These are phyloP conservation scores for Metopolophium dirhodum DNA, from an alignment of 1,140 invertebrate genomes.

Conservation along the genomic window DNA sequence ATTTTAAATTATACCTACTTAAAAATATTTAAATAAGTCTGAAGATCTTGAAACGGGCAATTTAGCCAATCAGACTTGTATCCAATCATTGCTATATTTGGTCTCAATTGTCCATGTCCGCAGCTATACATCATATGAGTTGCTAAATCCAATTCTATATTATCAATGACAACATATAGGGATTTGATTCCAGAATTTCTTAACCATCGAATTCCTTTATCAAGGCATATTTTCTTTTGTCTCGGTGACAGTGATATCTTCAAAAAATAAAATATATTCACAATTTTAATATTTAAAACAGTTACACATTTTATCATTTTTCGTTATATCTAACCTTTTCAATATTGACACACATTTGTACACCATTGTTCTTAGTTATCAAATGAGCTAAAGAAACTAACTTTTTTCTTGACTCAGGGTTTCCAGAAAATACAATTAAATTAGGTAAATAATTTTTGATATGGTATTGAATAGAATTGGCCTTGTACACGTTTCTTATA, in stretches of 20 bases:
- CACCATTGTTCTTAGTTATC: conserved; percentile 90
- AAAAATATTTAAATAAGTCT: conserved; percentile 89
- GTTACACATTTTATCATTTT: neutral
- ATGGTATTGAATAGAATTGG: conserved; percentile 89
- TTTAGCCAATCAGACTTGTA: conserved; percentile 90
- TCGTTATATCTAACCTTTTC: conserved; percentile 69
- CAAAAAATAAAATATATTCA: neutral
- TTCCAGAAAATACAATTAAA: conserved; percentile 84
- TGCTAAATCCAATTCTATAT: conserved; percentile 76
- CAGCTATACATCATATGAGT: conserved; percentile 75
- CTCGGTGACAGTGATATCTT: neutral
- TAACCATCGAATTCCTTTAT: conserved; percentile 25
- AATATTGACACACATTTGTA: conserved; percentile 90
- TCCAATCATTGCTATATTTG: conserved; percentile 94
- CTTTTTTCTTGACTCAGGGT: conserved; percentile 80
- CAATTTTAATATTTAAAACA: neutral
- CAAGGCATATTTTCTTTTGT: neutral
- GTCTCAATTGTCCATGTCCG: conserved; percentile 91
- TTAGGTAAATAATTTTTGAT: conserved; percentile 96
- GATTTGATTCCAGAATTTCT: conserved; percentile 79
- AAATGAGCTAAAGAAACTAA: conserved; percentile 89
- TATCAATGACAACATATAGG: conserved; percentile 85
- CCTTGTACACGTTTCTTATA: conserved; percentile 77
- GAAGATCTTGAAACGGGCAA: conserved; percentile 75
- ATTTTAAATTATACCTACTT: conserved; percentile 74